Base-by-base conservation (phyloP, 2,888 invertebrate genomes). In the Alcis repandata region DNA sequence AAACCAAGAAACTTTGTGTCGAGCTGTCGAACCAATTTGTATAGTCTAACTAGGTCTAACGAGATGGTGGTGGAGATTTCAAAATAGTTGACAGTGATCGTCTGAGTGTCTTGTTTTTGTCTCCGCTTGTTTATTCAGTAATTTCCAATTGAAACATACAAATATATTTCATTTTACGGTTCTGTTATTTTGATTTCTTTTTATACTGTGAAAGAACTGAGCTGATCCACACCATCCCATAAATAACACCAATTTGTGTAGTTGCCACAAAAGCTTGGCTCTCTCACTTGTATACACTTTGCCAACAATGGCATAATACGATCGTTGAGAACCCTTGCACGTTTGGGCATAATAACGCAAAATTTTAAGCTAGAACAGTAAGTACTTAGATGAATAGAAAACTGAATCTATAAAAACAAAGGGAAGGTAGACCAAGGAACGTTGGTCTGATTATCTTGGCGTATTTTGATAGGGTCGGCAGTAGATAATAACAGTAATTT, bases 191-290 rank as follows among this genome's bases (percentile, higher is more conserved):
- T n/a, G n/a, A n/a, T 7, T 27, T 27, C n/a, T 46, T 27, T 22
- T 46, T 17, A 49, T 49, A 17, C 10, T 17, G 48, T 51, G 27
- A 19, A 36, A 19, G 33, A 13, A 0, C 13, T 11, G 20, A 20
- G 10, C 20, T n/a, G 51, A 36, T 36, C 7, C 51, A 8, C n/a
- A 19, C 13, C 7, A 51, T 20, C 51, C 7, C 19, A 51, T 36
- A 19, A 51, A 51, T 33, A 33, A 36, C 19, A 15, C 6, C 8
- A 33, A 36, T 51, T 27, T 51, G 13, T 19, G 33, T 51, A 19
- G 13, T 7, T 13, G 17, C 13, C 20, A 38, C 36, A 75, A 76
- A 77, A 76, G 74, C 70, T 76, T 78, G 72, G 67, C 75, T 61
- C 36, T 52, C 15, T 7, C 1, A 19, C 27, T 51, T 51, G 9